These are phyloP conservation scores for Didymodactylos carnosus DNA, from an alignment of 2,888 invertebrate genomes.

Conservation along the genomic window DNA sequence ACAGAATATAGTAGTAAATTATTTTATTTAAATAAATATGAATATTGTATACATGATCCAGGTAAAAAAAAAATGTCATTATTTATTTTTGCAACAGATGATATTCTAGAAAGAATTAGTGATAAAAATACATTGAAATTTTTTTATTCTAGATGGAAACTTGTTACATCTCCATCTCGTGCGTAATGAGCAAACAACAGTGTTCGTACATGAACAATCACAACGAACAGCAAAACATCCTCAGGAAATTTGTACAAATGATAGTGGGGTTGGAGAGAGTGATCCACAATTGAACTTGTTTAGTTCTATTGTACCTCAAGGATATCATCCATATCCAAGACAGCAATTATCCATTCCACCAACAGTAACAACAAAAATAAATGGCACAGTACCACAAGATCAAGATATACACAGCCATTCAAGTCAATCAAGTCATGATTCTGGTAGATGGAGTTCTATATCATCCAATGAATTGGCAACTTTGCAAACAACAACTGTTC, in stretches of 20 bases:
- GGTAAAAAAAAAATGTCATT: not conserved
- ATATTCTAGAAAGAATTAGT: no score
- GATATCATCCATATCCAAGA: not conserved
- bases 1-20: not conserved
- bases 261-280: not conserved
- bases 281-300: not conserved
- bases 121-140: no score
- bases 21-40: not conserved
- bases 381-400: not conserved
- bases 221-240: no score
- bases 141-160: no score
- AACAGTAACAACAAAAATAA: not conserved
- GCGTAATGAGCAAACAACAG: not conserved
- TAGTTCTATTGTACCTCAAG: not conserved
- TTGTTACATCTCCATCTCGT: not conserved
- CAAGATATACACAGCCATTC: not conserved
- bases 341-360: no score
- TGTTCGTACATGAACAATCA: no score
- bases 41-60: not conserved
- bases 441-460: not conserved
- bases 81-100: not conserved
- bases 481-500: not conserved
- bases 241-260: no score
- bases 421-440: not conserved
- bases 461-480: not conserved